phyloP scores from a whole-genome alignment of 2,113 vertebrate genomes.

The Aramus guarauna region DNA sequence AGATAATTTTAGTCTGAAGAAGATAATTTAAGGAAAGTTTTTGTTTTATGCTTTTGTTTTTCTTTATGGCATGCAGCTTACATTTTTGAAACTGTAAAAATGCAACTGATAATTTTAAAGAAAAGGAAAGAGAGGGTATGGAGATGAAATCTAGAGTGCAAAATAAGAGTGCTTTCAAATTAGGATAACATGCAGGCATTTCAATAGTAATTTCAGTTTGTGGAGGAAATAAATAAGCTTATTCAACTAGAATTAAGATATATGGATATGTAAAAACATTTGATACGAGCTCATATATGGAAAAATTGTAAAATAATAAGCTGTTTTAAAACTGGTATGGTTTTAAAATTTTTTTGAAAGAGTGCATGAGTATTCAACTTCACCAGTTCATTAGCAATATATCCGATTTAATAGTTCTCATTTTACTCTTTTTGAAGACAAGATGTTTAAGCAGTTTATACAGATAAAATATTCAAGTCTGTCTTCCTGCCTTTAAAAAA shows the following conservation, averaged over 20 bases:
- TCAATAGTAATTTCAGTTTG: not conserved
- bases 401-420: not conserved
- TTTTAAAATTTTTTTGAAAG: not conserved
- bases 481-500: not conserved
- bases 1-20: not conserved
- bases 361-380: not conserved
- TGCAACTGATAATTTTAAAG: not conserved
- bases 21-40: not conserved
- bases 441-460: not conserved
- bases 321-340: not conserved
- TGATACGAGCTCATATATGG: not conserved
- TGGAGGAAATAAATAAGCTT: not conserved
- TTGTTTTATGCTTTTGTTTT: not conserved
- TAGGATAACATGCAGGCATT: not conserved
- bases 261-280: not conserved
- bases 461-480: not conserved
- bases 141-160: not conserved
- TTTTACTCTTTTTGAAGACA: not conserved
- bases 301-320: not conserved
- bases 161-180: not conserved
- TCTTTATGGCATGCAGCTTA: not conserved
- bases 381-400: not conserved
- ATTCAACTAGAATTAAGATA: not conserved
- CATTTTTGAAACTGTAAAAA: not conserved
- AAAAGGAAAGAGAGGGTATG: not conserved